A percentile compares a stretch with the other conserved stretches of the same genome.
phyloP scores from a whole-genome alignment of 2,797 vertebrate genomes.

The Poecilia velifera region DNA sequence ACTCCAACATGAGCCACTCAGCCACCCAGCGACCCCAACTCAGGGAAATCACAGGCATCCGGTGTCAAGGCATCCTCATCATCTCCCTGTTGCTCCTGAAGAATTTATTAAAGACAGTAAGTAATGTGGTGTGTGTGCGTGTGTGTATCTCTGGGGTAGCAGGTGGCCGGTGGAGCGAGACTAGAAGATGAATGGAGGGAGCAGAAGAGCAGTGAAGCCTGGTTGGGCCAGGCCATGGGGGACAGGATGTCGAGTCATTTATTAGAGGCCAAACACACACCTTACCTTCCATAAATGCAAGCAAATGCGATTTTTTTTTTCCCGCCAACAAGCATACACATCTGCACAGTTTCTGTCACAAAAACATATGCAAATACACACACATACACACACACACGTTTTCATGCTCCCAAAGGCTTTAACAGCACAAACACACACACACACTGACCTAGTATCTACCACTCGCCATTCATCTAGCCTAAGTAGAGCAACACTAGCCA shows the following conservation, averaged over 20 bases:
- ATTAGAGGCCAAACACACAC: conserved; percentile 71
- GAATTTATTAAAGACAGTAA: conserved; percentile 46
- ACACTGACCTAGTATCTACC: conserved; percentile 69
- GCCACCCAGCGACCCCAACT: conserved; percentile 72
- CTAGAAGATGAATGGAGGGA: conserved; percentile 73
- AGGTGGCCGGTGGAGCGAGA: conserved; percentile 72
- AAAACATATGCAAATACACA: conserved; percentile 62
- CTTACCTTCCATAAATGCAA: conserved; percentile 35
- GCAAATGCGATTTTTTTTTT: conserved; percentile 30
- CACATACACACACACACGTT: conserved; percentile 56
- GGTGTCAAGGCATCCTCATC: conserved; percentile 43
- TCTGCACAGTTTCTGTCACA: conserved; percentile 36
- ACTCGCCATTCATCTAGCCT: conserved; percentile 72
- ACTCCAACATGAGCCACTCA: conserved; percentile 68
- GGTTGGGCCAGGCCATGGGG: conserved; percentile 75
- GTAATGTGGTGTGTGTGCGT: conserved; percentile 11
- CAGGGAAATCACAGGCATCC: not conserved
- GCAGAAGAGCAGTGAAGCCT: conserved; percentile 71
- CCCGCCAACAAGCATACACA: conserved; percentile 26
- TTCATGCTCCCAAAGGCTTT: conserved; percentile 55
- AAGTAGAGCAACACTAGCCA: conserved; percentile 78
- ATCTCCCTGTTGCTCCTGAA: conserved; percentile 42
- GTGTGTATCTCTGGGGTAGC: conserved; percentile 72
- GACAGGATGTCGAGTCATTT: conserved; percentile 75
- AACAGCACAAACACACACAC: conserved; percentile 36